Evolutionary conservation across 2,113 vertebrate genomes (phyloP).

Genomic region (Thalassoma bifasciatum): DNA sequence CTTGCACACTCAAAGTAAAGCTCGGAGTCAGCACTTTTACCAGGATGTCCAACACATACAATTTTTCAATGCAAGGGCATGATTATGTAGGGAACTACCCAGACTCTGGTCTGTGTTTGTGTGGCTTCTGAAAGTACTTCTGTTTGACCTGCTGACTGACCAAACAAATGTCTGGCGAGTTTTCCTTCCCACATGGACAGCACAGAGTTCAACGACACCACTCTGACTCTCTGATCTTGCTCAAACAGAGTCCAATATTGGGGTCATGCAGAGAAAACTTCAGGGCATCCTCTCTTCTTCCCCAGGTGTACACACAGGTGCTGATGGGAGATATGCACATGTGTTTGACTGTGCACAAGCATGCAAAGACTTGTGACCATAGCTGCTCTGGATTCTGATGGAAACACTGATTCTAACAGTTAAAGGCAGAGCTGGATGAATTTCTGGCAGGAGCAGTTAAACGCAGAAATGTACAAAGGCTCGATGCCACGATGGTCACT

Average conservation of each 20-base stretch:
- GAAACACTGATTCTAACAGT: slow-evolving; percentile 6
- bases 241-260: slow-evolving; percentile 14
- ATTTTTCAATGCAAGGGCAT: neutral
- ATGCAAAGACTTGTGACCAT: slow-evolving; percentile 18
- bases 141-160: neutral
- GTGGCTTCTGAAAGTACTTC: neutral
- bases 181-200: neutral
- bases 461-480: slow-evolving; percentile 18
- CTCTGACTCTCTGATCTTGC: slow-evolving; percentile 37
- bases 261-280: slow-evolving; percentile 13
- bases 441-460: slow-evolving; percentile 10
- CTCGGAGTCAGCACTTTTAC: neutral
- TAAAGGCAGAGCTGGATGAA: slow-evolving; percentile 18
- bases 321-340: slow-evolving; percentile 1
- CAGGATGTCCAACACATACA: neutral
- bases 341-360: neutral
- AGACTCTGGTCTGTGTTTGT: neutral
- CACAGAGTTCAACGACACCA: slow-evolving; percentile 38
- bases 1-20: too few relatives aligned
- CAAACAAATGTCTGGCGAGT: slow-evolving; percentile 13
- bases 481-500: slow-evolving; percentile 24
- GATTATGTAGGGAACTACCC: neutral
- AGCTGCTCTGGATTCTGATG: neutral
- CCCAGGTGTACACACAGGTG: slow-evolving; percentile 40
- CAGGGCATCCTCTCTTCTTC: neutral